A percentile compares a stretch with the other conserved stretches of the same genome.
phyloP scores from a whole-genome alignment of 2,888 invertebrate species.

The Fragum sueziense region DNA sequence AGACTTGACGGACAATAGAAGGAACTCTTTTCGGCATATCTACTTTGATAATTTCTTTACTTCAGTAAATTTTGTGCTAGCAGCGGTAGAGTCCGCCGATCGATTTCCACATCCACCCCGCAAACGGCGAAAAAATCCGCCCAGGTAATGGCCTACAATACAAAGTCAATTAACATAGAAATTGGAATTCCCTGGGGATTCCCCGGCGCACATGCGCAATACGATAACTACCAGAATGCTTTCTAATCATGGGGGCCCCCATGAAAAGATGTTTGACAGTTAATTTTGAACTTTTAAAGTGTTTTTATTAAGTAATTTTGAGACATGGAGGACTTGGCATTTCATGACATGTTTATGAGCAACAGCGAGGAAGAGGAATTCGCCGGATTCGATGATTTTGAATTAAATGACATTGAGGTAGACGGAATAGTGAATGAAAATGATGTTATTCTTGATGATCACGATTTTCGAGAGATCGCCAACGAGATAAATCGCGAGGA shows the following conservation, averaged over 20 bases:
- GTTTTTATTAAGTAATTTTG: neutral
- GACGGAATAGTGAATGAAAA: slow-evolving; percentile 1
- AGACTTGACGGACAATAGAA: neutral
- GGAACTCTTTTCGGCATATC: neutral
- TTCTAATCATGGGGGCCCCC: neutral
- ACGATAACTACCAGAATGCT: neutral
- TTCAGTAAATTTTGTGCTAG: slow-evolving; percentile 20
- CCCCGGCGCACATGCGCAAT: neutral
- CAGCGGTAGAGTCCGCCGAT: slow-evolving; percentile 19
- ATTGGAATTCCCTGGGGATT: too few relatives aligned
- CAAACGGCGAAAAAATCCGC: slow-evolving; percentile 11
- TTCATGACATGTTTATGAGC: neutral
- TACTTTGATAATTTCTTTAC: slow-evolving; percentile 35
- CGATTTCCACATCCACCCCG: neutral
- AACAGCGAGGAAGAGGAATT: slow-evolving; percentile 22
- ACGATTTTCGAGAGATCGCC: neutral
- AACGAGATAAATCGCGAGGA: slow-evolving; percentile 11
- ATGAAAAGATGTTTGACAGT: neutral
- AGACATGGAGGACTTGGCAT: slow-evolving; percentile 5
- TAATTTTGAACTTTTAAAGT: neutral
- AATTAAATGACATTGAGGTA: neutral
- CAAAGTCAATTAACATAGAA: too few relatives aligned
- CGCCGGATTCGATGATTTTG: neutral
- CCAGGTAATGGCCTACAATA: slow-evolving; percentile 4
- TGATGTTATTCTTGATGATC: neutral